These are phyloP conservation scores for Altica lythri DNA, from an alignment of 2,888 invertebrate species.

Conservation along the genomic window DNA sequence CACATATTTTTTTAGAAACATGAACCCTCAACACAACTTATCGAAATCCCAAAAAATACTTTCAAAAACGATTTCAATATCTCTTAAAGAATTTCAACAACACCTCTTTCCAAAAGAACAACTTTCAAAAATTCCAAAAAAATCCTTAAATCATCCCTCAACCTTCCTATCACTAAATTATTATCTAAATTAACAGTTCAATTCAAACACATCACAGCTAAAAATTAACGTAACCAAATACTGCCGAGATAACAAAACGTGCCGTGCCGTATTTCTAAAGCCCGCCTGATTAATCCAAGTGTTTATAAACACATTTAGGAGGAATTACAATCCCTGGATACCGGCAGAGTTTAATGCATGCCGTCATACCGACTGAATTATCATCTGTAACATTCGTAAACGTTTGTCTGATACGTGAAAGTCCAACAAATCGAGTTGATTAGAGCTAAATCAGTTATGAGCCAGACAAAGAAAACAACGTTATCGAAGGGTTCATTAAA, in stretches of 20 bases:
- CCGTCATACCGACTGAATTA: constrained; percentile 27
- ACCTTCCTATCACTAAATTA: too few relatives aligned
- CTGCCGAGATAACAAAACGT: constrained; percentile 25
- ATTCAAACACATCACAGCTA: too few relatives aligned
- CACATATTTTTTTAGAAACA: too few relatives aligned
- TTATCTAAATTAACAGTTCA: too few relatives aligned
- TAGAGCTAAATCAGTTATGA: constrained; percentile 22
- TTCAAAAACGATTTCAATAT: too few relatives aligned
- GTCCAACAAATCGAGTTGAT: constrained; percentile 30
- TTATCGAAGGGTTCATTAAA: constrained; percentile 19
- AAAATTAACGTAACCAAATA: constrained; percentile 7
- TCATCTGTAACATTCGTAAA: constrained; percentile 16
- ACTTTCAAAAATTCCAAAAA: too few relatives aligned
- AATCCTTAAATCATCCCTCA: too few relatives aligned
- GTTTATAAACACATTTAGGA: constrained; percentile 39
- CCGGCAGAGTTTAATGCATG: constrained; percentile 24
- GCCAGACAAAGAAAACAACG: constrained; percentile 19
- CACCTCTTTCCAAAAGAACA: too few relatives aligned
- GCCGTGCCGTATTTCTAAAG: constrained; percentile 32
- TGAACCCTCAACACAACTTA: too few relatives aligned
- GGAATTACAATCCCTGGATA: constrained; percentile 35
- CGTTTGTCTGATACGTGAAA: constrained; percentile 25
- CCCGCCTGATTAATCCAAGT: constrained; percentile 38
- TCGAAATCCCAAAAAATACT: too few relatives aligned
- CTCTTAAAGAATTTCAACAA: too few relatives aligned